Conservation (phyloP, 2,888 invertebrate species). For the Petrophora chlorosata region DNA sequence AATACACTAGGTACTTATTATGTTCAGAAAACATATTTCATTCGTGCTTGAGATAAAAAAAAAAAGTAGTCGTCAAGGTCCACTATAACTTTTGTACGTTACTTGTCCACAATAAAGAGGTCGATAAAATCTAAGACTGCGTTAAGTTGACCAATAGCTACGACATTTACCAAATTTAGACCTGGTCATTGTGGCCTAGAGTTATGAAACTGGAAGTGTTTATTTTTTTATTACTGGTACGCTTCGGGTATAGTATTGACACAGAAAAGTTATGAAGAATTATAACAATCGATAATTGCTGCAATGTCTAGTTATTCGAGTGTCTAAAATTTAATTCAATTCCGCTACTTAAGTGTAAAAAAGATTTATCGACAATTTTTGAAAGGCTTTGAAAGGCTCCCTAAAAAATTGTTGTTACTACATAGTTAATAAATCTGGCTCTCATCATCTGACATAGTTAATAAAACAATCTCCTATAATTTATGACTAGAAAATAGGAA, state of each 20-base stretch:
- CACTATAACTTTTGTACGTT: constrained; percentile 23
- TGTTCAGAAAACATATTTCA: constrained; percentile 18
- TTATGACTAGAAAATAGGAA: too few species aligned
- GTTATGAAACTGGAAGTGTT: constrained; percentile 17
- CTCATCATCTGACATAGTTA: too few species aligned
- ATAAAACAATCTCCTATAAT: too few species aligned
- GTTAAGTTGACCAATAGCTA: constrained; percentile 41
- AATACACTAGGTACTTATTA: too few species aligned
- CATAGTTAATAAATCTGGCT: too few species aligned
- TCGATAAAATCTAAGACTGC: constrained; percentile 40
- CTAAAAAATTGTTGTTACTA: too few species aligned
- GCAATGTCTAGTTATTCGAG: too few species aligned
- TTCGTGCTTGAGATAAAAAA: constrained; percentile 8
- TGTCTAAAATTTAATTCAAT: too few species aligned
- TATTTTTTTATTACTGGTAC: constrained; percentile 5
- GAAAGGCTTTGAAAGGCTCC: too few species aligned
- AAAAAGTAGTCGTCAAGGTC: constrained; percentile 30
- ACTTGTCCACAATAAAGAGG: constrained; percentile 34
- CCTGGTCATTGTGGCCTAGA: constrained; percentile 16
- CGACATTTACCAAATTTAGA: constrained; percentile 38
- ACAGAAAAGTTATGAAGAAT: neutral
- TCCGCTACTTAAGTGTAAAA: too few species aligned
- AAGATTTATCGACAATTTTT: too few species aligned
- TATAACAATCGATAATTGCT: too few species aligned
- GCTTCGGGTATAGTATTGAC: neutral